These are phyloP conservation scores for Petrocephalus microphthalmus DNA, from an alignment of 2,113 vertebrate species.

Conservation along the genomic window DNA sequence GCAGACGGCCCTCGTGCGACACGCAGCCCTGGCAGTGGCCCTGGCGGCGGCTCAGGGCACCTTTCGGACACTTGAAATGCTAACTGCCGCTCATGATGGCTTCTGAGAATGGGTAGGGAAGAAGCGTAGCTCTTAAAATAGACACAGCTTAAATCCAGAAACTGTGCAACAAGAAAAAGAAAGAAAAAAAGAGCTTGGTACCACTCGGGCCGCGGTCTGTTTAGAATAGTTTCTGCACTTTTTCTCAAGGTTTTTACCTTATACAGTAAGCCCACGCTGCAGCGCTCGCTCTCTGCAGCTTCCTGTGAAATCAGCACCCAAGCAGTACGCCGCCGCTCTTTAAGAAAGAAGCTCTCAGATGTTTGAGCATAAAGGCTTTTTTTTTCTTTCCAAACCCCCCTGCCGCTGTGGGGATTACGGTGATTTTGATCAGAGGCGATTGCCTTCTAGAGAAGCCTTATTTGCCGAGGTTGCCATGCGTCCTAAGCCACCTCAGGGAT, in stretches of 20 bases:
- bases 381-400: conserved; percentile 39
- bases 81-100: conserved; percentile 28
- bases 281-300: conserved; percentile 53
- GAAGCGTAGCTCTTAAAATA: conserved; percentile 46
- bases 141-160: conserved; percentile 46
- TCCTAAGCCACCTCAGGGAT: conserved; percentile 6
- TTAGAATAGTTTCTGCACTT: conserved; percentile 57
- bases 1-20: conserved; percentile 54
- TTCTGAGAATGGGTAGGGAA: conserved; percentile 40
- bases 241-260: conserved; percentile 62
- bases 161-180: conserved; percentile 44
- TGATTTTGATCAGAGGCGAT: conserved; percentile 50
- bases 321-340: conserved; percentile 56
- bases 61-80: conserved; percentile 18
- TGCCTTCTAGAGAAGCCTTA: conserved; percentile 35
- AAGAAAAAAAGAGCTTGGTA: conserved; percentile 12
- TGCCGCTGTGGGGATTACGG: conserved; percentile 33
- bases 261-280: conserved; percentile 57
- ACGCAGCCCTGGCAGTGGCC: conserved; percentile 40
- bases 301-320: conserved; percentile 63
- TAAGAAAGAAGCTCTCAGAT: conserved; percentile 57
- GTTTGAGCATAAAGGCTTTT: conserved; percentile 22
- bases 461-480: not conserved
- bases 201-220: conserved; percentile 37
- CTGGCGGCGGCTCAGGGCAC: conserved; percentile 32